Evolutionary conservation across 1,140 invertebrate species (phyloP).

Genomic region (Coboldia fuscipes): DNA sequence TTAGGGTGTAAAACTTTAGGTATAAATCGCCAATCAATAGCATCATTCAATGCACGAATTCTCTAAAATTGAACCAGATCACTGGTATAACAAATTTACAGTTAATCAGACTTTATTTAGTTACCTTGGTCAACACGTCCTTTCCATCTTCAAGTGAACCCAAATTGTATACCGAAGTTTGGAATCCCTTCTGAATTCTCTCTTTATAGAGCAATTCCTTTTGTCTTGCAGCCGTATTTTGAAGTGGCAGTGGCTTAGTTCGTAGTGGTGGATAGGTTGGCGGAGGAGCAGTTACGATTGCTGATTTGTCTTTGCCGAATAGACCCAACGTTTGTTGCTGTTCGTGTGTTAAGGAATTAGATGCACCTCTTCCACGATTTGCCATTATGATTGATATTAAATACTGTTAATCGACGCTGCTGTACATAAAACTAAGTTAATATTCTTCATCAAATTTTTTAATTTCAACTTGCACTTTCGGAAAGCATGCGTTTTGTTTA

Average conservation of each 20-base stretch:
- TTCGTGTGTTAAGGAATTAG: constrained; percentile 35
- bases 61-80: too few species aligned
- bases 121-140: background rate
- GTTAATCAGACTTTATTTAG: constrained; percentile 2
- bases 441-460: too few species aligned
- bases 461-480: too few species aligned
- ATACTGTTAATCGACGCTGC: too few species aligned
- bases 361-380: constrained; percentile 27
- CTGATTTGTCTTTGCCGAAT: constrained; percentile 30
- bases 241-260: constrained; percentile 34
- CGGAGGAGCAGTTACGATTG: constrained; percentile 36
- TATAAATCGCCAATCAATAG: too few species aligned
- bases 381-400: constrained; percentile 22
- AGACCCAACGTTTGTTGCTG: constrained; percentile 32
- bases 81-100: constrained; percentile 12
- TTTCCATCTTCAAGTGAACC: background rate
- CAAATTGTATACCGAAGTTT: background rate
- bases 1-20: too few species aligned
- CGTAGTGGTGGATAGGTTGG: constrained; percentile 38
- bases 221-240: too few species aligned
- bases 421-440: too few species aligned
- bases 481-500: too few species aligned
- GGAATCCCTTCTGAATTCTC: constrained; percentile 18
- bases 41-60: too few species aligned
- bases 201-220: too few species aligned